Base-by-base conservation (phyloP, 2,113 vertebrate genomes). In the Catharus bicknelli region DNA sequence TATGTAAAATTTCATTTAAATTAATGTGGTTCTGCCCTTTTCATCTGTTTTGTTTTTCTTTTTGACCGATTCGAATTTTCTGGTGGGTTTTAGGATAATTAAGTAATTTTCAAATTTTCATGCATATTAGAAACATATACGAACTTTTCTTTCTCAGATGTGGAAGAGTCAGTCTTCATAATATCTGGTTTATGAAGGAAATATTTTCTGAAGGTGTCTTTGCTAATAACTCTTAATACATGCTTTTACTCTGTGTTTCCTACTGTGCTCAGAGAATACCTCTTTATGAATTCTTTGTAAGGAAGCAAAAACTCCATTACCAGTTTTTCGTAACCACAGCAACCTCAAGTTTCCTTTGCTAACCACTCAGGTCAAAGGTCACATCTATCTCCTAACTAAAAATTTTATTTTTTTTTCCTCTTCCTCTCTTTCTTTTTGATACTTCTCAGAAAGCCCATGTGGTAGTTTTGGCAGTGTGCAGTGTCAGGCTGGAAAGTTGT, bases 271-370 rank as follows among this genome's bases (percentile, higher is more conserved):
- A 77, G 54, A 84, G 40, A 84, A 72, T 9, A 53, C 2, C 5
- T 88, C n/a, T 76, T 85, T 13, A 64, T 17, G 38, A 90, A 73
- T 83, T 74, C 32, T 90, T 90, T 80, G 20, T 23, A 83, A 76
- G 54, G 48, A 64, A 91, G 22, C 5, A 83, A 95, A 86, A 89
- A 47, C 18, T 91, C 32, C 29, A 25, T 73, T 75, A 55, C 16
- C 14, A 69, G 14, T 62, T 90, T 85, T 55, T 90, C 2, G 29
- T 86, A 83, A 84, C 53, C 26, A 58, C 42, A 54, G 36, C 23
- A 88, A 85, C 63, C 51, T 77, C 67, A 50, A 32, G 59, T 88
- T 94, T 80, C 43, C 63, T 83, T 83, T 70, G 18, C 13, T 77
- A 87, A 62, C 47, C 3, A 2, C 10, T 70, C 67, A 74, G 82